Base-by-base conservation (phyloP, 1,140 invertebrate genomes). In the Temnothorax curvispinosus region DNA sequence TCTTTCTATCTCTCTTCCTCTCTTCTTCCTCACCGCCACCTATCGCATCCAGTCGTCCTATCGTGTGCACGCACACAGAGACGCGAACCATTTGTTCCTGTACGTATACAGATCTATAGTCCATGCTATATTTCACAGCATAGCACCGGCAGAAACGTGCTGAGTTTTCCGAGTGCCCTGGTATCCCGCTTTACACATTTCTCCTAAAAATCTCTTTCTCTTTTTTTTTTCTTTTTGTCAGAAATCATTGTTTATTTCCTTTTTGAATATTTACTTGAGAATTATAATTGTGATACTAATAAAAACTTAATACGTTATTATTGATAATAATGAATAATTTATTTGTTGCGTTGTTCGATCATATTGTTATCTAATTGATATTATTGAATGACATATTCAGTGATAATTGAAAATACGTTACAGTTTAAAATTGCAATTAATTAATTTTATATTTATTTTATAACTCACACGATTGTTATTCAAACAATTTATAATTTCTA, bases 31-130 rank as follows among this genome's bases (percentile, higher is more conserved):
- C 27, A 32, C 47, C 47, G 47, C 21, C 32, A 32, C 44, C 47
- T 71, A 50, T 52, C 67, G 47, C 47, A 5, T 50, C 47, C 50
- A 35, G 69, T 54, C 50, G 69, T 54, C 7, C 47, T 72, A 69
- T 69, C 65, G 65, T 69, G n/a, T 67, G 41, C 64, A 52, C 67
- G 18, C 15, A 69, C 71, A 74, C 71, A 32, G 11, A 8, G 5
- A 5, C 41, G 18, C 4, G 15, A 13, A 74, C 64, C 50, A 9
- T 27, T 11, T 2, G 21, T 0, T 9, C 2, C 6, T 90, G 52
- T 38, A 91, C 1, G 64, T 90, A 91, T 18, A 88, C 65, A 64
- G 52, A 71, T 27, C 69, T 91, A 91, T 81, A 91, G 78, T 89
- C 87, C 60, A 58, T 84, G 56, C 69, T 85, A 77, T 87, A 81